Base-by-base conservation (phyloP, 2,888 invertebrate genomes). In the Homarus gammarus region DNA sequence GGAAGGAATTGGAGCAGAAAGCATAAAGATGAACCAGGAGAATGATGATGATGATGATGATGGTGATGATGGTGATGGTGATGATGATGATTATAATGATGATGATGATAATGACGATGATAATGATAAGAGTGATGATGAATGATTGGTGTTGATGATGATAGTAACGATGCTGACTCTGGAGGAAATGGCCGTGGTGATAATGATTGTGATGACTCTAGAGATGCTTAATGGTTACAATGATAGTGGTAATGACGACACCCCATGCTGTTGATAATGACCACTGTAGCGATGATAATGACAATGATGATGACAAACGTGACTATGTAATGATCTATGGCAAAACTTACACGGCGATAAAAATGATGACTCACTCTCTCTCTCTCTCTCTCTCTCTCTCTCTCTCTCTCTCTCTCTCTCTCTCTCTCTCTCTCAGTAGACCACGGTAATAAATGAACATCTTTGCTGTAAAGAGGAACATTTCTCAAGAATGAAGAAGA, bases 111-210 rank as follows among this genome's bases (percentile, higher is more conserved):
- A 64, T 64, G 31, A 64, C 18, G 31, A 64, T 64, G 38, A 73
- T 31, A 22, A 73, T 73, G 38, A 73, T 73, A 31, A 73, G 8
- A 22, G 31, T 31, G 31, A 73, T 73, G 38, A 73, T 73, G n/a
- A n/a, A n/a, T n/a, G n/a, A n/a, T n/a, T n/a, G 38, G 73, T 73
- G 31, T 31, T 73, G 38, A 73, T 73, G 38, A 73, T 73, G 31
- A 73, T 73, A 22, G 31, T 73, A 22, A 73, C 36, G 31, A 73
- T 38, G 31, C 31, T 73, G 31, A 73, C 8, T 3, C 8, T 73
- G 31, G 31, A 5, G 31, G 31, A 8, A 31, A 73, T 73, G 31
- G 31, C 31, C 6, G 31, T 73, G 38, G 8, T 36, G 31, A 73
- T 36, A 31, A 73, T 73, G 31, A 73, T 31, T 5, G 31, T 73